Base-by-base conservation (phyloP, 2,113 vertebrate genomes). In the Heterotis niloticus region DNA sequence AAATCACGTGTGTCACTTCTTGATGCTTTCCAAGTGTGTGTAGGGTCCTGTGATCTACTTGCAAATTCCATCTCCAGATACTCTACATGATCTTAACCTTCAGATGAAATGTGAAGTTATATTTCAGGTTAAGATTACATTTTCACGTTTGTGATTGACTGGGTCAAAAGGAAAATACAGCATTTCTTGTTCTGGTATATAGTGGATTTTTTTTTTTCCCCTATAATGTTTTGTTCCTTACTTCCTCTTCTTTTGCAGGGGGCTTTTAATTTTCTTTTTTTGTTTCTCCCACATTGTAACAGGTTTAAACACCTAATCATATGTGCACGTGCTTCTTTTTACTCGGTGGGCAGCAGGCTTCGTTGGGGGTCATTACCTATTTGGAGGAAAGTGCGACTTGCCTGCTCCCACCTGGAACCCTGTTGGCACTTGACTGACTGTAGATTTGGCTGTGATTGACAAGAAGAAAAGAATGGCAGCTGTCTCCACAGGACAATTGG, bases 71-170 rank as follows among this genome's bases (percentile, higher is more conserved):
- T 23, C 18, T 24, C 64, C 18, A 23, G 23, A 24, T 3, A 20
- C 23, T n/a, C 0, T n/a, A 66, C 18, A n/a, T 66, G 64, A 66
- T 51, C 57, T 5, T 26, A 28, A n/a, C 24, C 54, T 74, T 54
- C n/a, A 59, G 24, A 23, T 74, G 14, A 24, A 74, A 13, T 28
- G 13, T 24, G 24, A 20, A 10, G 23, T 14, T 16, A 54, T 73
- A 54, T n/a, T 52, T 73, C 52, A 13, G 20, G 70, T 73, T n/a
- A 56, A 23, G 70, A 23, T 73, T 51, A 24, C 70, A 28, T 59
- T 73, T 57, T 73, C 23, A 73, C 52, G 26, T 57, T 74, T 66
- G 24, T 57, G 72, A 74, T 59, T 74, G 57, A 24, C 72, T 74
- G 72, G 52, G 72, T 74, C 72, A 29, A n/a, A 0, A 16, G 9